Evolutionary conservation across 2,888 invertebrate species (phyloP).

Genomic region (Catocala nupta): DNA sequence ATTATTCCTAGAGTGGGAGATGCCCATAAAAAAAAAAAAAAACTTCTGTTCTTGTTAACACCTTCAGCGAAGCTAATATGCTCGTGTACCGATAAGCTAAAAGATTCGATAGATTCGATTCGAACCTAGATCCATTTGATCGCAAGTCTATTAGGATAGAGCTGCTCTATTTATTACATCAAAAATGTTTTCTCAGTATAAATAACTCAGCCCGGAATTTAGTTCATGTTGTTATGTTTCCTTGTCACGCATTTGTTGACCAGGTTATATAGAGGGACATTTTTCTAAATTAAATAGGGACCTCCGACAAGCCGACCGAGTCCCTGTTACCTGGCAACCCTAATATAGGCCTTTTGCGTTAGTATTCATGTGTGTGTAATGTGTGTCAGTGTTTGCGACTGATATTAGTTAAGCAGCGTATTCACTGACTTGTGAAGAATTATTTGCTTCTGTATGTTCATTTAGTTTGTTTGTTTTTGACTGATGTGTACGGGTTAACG

Average conservation of each 20-base stretch:
- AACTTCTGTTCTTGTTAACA: no score
- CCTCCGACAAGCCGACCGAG: not conserved
- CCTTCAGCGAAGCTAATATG: no score
- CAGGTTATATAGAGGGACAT: slow-evolving; percentile 4
- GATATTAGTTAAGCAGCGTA: slow-evolving; percentile 21
- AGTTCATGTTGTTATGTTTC: slow-evolving; percentile 7
- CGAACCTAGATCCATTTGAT: no score
- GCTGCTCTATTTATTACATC: not conserved
- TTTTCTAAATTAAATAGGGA: slow-evolving; percentile 9
- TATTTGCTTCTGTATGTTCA: not conserved
- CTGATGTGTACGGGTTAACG: no score
- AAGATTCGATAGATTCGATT: no score
- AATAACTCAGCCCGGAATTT: not conserved
- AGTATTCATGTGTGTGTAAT: not conserved
- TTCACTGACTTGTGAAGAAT: not conserved
- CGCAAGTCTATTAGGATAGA: no score
- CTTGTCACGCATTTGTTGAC: slow-evolving; percentile 8
- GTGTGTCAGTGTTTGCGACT: slow-evolving; percentile 18
- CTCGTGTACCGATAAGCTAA: no score
- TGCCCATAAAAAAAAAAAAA: no score
- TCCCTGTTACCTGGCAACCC: slow-evolving; percentile 4
- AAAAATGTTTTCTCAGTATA: not conserved
- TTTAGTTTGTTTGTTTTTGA: not conserved
- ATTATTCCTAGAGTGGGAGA: no score
- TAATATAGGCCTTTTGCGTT: not conserved